Percentiles rank a stretch among this genome's conserved stretches.
Evolutionary conservation across 1,140 invertebrate species (phyloP).

Genomic region (Diploscapter pachys): DNA sequence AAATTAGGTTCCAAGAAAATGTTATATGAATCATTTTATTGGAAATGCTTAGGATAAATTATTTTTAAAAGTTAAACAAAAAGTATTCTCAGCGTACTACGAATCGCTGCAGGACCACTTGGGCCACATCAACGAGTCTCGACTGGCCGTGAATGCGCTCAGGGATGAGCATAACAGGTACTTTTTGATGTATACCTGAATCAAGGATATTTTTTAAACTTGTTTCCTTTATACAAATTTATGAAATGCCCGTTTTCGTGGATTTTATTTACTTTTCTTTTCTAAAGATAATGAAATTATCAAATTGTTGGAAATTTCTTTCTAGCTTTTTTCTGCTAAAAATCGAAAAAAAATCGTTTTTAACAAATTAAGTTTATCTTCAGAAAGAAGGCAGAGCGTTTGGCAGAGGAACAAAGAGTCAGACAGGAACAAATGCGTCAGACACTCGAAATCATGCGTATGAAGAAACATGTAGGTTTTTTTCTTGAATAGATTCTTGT

Average conservation of each 20-base stretch:
- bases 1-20: not conserved
- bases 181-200: too few species aligned
- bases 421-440: conserved; percentile 81
- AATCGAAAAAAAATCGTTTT: too few species aligned
- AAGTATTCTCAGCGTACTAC: conserved; percentile 67
- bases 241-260: too few species aligned
- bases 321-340: too few species aligned
- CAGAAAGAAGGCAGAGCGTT: conserved; percentile 77
- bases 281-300: too few species aligned
- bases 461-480: conserved; percentile 80
- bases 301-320: too few species aligned
- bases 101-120: conserved; percentile 94
- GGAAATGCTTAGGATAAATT: conserved; percentile 3
- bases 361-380: too few species aligned
- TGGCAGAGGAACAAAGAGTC: conserved; percentile 79
- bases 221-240: too few species aligned
- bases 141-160: conserved; percentile 88
- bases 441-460: conserved; percentile 93
- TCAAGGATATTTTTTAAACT: too few species aligned
- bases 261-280: too few species aligned
- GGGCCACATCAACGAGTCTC: conserved; percentile 84
- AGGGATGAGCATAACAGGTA: conserved; percentile 81
- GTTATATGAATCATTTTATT: not conserved
- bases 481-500: not conserved
- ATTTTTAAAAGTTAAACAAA: conserved; percentile 4